Percentiles rank a stretch among this genome's conserved stretches.
These are phyloP conservation scores for Pseudopipra pipra DNA, from an alignment of 2,113 vertebrate species.

Conservation along the genomic window DNA sequence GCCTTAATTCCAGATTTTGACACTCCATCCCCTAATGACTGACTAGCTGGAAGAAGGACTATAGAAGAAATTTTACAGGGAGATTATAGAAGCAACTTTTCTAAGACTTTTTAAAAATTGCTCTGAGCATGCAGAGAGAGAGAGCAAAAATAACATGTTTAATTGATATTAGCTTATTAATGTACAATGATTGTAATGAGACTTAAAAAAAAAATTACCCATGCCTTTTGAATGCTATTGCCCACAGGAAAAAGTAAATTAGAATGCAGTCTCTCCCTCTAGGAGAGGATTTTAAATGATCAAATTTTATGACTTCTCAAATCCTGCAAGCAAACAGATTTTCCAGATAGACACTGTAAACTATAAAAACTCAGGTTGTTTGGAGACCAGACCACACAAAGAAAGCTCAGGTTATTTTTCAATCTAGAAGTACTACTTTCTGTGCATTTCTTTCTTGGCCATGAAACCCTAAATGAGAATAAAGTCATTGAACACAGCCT, in stretches of 20 bases:
- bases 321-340: not conserved
- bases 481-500: not conserved
- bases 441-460: not conserved
- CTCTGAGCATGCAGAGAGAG: not conserved
- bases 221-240: not conserved
- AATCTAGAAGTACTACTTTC: not conserved
- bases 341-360: not conserved
- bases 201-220: not conserved
- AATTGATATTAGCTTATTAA: not conserved
- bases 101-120: not conserved
- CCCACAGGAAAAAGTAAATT: not conserved
- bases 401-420: not conserved
- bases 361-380: not conserved
- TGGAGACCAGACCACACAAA: not conserved
- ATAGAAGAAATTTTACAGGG: not conserved
- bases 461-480: not conserved
- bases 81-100: not conserved
- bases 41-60: not conserved
- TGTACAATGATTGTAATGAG: not conserved
- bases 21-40: not conserved
- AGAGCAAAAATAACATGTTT: not conserved
- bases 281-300: slow-evolving; percentile 2
- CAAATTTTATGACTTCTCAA: slow-evolving; percentile 5
- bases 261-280: not conserved
- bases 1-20: not conserved